A percentile compares a stretch with the other conserved stretches of the same genome.
Conservation (phyloP, 2,113 vertebrate species). For the Cricetomys ansorgei region DNA sequence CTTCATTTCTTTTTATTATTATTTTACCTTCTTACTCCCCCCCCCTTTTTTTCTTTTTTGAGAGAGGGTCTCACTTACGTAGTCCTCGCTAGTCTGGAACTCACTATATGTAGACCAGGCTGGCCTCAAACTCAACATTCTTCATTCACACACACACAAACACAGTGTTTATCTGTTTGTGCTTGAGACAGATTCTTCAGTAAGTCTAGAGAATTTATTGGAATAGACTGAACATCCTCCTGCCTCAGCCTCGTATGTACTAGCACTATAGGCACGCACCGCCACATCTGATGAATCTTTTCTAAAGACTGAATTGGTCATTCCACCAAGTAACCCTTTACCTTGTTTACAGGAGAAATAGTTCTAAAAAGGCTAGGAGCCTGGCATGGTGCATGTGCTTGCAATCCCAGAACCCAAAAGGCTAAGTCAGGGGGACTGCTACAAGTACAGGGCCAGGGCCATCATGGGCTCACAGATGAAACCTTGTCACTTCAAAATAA, state of each 20-base stretch:
- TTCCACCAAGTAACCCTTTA: background rate
- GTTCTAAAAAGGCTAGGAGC: background rate
- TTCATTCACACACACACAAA: background rate
- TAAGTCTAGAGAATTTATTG: background rate
- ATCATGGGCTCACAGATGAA: background rate
- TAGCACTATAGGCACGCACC: background rate
- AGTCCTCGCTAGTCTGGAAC: background rate
- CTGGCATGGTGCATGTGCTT: background rate
- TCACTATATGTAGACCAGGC: background rate
- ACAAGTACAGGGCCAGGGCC: background rate
- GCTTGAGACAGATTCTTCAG: background rate
- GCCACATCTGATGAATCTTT: background rate
- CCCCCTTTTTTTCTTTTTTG: background rate
- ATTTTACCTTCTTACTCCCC: background rate
- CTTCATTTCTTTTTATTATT: background rate
- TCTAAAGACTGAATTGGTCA: background rate
- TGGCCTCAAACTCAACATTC: background rate
- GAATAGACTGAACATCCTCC: background rate
- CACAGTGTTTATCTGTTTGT: background rate
- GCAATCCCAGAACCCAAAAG: background rate
- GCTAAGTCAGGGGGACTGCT: background rate
- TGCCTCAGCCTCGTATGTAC: background rate
- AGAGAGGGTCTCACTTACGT: background rate
- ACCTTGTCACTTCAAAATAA: background rate
- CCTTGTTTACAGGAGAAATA: background rate